Base-by-base conservation (phyloP, 2,888 invertebrate genomes). In the Andrena haemorrhoa region DNA sequence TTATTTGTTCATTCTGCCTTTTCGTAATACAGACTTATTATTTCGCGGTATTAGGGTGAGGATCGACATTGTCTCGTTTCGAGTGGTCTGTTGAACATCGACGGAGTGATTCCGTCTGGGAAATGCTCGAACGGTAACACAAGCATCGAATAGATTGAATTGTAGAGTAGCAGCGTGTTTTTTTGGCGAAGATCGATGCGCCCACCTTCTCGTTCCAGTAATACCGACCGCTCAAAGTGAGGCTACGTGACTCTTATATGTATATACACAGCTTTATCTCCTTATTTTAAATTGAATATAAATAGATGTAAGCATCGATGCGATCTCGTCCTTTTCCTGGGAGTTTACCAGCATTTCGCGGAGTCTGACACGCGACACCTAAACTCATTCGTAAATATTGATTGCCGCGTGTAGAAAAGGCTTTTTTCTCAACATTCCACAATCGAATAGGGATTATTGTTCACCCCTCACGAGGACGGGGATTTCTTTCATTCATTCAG, bases 101-200 rank as follows among this genome's bases (percentile, higher is more conserved):
- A 56, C n/a, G 31, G 73, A 65, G 23, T 26, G 16, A 41, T 61
- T 65, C 33, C n/a, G 7, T 41, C 58, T 3, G 56, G n/a, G 12
- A n/a, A 33, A 31, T 41, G 23, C 41, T 51, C 16, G 6, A 23
- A 69, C 56, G 71, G 71, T 56, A 41, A 10, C 41, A 56, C 51
- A 63, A 71, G 53, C 72, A 72, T 71, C 47, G 72, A 35, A 78
- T 71, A 74, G 66, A 63, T 78, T 60, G 70, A 78, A 75, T 79
- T 60, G 72, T 56, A 65, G 56, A 56, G 56, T 41, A 47, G 61
- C 68, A 64, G 53, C 70, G 65, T 69, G 77, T 72, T 75, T 86
- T 85, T 86, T 86, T 75, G 80, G 79, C 66, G 71, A 76, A 83
- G 85, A 87, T 85, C 83, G 79, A 86, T 83, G 82, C 85, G 82